Base-by-base conservation (phyloP, 2,888 invertebrate genomes). In the Parapristionchus giblindavisi region DNA sequence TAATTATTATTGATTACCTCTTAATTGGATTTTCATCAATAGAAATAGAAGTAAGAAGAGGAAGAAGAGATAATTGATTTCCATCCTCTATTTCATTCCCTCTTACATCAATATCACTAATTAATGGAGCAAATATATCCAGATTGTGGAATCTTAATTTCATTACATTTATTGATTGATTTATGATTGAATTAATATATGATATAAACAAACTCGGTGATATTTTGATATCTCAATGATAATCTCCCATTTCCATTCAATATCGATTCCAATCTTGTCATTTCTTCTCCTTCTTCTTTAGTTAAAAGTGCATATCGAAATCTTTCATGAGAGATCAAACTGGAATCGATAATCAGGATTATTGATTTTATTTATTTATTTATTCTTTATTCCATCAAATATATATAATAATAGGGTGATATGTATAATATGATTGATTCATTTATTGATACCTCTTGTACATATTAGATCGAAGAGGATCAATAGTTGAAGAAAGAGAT, bases 101-200 rank as follows among this genome's bases (percentile, higher is more conserved):
- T 8, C 72, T 21, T 1, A 82, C 51, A 75, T 78, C 77, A 5
- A 78, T 71, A 1, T 70, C 75, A 51, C 56, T 58, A n/a, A 83
- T 73, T 1, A 83, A 65, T 36, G 81, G 80, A 17, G 83, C 77
- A 17, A 83, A 48, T 34, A 58, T 77, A 40, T 80, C 78, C 17
- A 82, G 58, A 14, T 79, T 76, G 38, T 76, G 77, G 48, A 81
- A 36, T 56, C 83, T 83, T n/a, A n/a, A n/a, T n/a, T n/a, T n/a
- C n/a, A n/a, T n/a, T n/a, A n/a, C n/a, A n/a, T n/a, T n/a, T n/a
- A n/a, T n/a, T n/a, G n/a, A n/a, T n/a, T n/a, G n/a, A n/a, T n/a
- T n/a, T n/a, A n/a, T n/a, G n/a, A n/a, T n/a, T n/a, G n/a, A n/a
- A n/a, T 14, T 48, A 43, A 65, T 6, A 11, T 11, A 56, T 14